A percentile compares a stretch with the other conserved stretches of the same genome.
phyloP scores from a whole-genome alignment of 2,113 vertebrate species.

The Tachycineta bicolor region DNA sequence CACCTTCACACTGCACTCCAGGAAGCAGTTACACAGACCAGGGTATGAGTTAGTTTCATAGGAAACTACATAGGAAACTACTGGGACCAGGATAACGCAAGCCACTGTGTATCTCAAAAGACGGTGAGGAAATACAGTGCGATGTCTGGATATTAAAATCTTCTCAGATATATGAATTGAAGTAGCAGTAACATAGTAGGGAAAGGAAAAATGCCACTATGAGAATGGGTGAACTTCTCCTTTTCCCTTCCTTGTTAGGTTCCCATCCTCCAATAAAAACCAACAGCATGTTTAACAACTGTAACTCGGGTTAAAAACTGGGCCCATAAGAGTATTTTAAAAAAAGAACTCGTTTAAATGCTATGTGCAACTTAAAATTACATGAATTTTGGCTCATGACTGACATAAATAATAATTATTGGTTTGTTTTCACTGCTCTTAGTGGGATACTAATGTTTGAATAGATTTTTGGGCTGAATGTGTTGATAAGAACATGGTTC shows the following conservation, averaged over 20 bases:
- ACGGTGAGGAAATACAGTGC: not conserved
- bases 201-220: not conserved
- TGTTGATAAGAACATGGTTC: not conserved
- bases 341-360: conserved; percentile 1
- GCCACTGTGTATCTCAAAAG: not conserved
- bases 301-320: not conserved
- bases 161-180: not conserved
- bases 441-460: not conserved
- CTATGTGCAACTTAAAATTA: not conserved
- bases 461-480: not conserved
- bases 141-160: not conserved
- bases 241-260: not conserved
- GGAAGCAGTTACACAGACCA: not conserved
- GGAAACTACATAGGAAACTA: not conserved
- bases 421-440: not conserved
- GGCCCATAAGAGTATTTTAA: not conserved
- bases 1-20: not conserved
- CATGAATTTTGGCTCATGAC: not conserved
- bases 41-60: not conserved
- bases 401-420: not conserved
- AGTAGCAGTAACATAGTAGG: not conserved
- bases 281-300: not conserved
- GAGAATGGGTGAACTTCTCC: not conserved
- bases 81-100: not conserved
- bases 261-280: not conserved